A percentile compares a stretch with the other conserved stretches of the same genome.
Conservation (phyloP, 2,113 vertebrate species). For the Solea solea region DNA sequence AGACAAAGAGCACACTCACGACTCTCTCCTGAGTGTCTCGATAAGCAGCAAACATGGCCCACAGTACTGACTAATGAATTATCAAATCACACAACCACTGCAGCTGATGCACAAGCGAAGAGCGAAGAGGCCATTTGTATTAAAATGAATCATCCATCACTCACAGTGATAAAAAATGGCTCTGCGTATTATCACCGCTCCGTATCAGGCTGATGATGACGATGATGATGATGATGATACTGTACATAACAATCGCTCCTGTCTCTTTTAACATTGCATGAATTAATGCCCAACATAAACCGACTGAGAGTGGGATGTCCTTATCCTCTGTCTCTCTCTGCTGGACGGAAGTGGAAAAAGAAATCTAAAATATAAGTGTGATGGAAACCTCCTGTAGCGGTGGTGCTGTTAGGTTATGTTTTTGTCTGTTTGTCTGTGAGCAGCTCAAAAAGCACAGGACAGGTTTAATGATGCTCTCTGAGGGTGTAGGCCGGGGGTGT, state of each 20-base stretch:
- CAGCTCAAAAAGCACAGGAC: no score
- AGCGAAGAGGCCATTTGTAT: neutral
- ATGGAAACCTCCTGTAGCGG: neutral
- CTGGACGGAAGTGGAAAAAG: slow-evolving; percentile 23
- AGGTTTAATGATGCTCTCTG: no score
- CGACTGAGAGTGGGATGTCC: neutral
- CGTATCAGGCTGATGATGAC: slow-evolving; percentile 1
- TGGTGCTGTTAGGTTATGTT: no score
- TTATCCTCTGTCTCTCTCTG: slow-evolving; percentile 67
- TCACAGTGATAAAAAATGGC: slow-evolving; percentile 1
- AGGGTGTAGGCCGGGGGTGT: no score
- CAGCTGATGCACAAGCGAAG: neutral
- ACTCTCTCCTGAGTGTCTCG: slow-evolving; percentile 32
- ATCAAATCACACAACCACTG: neutral
- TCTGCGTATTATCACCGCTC: neutral
- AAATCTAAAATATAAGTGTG: neutral
- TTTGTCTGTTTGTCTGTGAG: no score
- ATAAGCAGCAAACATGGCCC: slow-evolving; percentile 25
- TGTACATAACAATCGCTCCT: neutral
- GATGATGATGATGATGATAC: neutral
- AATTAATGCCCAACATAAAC: neutral
- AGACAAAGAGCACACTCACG: slow-evolving; percentile 30
- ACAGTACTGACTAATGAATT: slow-evolving; percentile 24
- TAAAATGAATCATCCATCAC: slow-evolving; percentile 10
- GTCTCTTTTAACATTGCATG: slow-evolving; percentile 5